Evolutionary conservation across 2,888 invertebrate species (phyloP).

Genomic region (Drosophila monieri): DNA sequence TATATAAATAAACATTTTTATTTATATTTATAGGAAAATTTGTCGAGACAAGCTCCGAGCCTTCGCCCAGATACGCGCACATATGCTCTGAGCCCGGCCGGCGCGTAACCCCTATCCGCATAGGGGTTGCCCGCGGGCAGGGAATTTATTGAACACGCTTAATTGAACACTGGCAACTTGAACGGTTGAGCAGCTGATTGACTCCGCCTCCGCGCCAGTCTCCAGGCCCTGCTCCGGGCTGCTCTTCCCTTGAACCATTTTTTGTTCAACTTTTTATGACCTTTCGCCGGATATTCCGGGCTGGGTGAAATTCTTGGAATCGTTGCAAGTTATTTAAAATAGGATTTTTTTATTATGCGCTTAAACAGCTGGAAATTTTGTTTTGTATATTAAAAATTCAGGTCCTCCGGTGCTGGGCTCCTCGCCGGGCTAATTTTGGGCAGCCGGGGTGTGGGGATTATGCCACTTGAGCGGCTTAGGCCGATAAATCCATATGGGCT

Average conservation of each 20-base stretch:
- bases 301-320: conserved; percentile 34
- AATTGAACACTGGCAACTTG: conserved; percentile 76
- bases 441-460: conserved; percentile 59
- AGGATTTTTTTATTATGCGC: conserved; percentile 61
- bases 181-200: conserved; percentile 69
- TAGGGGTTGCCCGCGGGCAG: conserved; percentile 48
- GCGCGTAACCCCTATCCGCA: conserved; percentile 1
- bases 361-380: conserved; percentile 70
- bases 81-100: conserved; percentile 45
- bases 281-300: conserved; percentile 34
- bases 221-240: conserved; percentile 3
- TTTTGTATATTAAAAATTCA: conserved; percentile 63
- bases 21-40: conserved; percentile 35
- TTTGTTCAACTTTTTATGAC: conserved; percentile 56
- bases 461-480: conserved; percentile 74
- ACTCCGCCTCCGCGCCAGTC: conserved; percentile 48
- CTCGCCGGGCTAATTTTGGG: conserved; percentile 54
- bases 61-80: conserved; percentile 48
- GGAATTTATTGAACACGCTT: conserved; percentile 75
- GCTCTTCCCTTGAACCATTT: conserved; percentile 25
- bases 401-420: conserved; percentile 33
- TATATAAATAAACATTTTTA: conserved; percentile 67
- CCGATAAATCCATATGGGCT: conserved; percentile 64
- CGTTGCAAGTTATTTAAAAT: conserved; percentile 66
- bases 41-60: conserved; percentile 61